Evolutionary conservation across 2,113 vertebrate genomes (phyloP), one percentile per base, ranked within the genome.

Genomic region (Bolborhynchus lineola): DNA sequence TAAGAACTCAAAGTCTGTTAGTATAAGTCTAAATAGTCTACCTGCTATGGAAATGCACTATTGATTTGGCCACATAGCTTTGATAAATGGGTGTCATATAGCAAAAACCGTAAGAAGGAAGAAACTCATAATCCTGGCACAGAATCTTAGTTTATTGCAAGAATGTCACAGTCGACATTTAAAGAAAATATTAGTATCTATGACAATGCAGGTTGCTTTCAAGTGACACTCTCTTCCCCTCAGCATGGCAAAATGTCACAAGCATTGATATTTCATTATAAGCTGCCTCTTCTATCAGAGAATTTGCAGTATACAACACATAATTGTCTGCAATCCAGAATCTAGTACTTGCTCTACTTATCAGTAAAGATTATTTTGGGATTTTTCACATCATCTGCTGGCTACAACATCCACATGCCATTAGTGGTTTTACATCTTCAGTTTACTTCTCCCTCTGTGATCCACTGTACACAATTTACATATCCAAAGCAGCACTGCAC

Each of bases 31-130:
- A 88, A 97, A 92, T 97, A 94, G 57, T 35, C 64, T 92, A 97
- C 55, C 67, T 95, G 67, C 82, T 96, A 95, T 13, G 74, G 93
- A 96, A 97, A 96, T 70, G 93, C 24, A 82, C 60, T 87, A 96
- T 75, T 95, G 94, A 98, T 96, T 85, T 94, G 86, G 82, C 72
- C 82, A 95, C 95, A 97, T 96, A 95, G 88, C 95, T 94, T 88
- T 97, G 88, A 97, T 94, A 94, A 97, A 95, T 74, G 78, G 46
- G 62, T 96, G 75, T 93, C 82, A 93, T 89, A 71, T 7, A 89
- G 42, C 65, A 91, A 76, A 64, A 82, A 85, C 28, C 17, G 41
- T 49, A 78, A 87, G 67, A 95, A 84, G 41, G 94, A 82, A 92
- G 82, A 29, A 95, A 39, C 88, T 90, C 85, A 95, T 93, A 96